Evolutionary conservation across 2,797 vertebrate genomes (phyloP).

Genomic region (Todus mexicanus): DNA sequence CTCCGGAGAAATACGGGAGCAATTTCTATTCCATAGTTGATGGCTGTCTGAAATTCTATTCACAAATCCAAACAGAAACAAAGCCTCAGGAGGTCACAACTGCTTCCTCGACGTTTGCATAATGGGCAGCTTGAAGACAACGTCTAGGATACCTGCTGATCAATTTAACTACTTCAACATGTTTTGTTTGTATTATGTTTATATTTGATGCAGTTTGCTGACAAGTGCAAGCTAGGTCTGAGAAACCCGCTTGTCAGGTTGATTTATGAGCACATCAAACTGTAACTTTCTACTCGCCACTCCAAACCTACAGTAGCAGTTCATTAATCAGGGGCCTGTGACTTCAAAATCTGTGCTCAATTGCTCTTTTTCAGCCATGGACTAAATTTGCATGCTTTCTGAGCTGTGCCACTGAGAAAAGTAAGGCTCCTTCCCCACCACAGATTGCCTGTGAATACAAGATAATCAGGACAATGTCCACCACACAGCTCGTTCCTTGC

Average conservation of each 20-base stretch:
- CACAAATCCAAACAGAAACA: conserved; percentile 99
- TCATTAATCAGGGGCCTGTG: conserved; percentile 87
- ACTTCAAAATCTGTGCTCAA: conserved; percentile 80
- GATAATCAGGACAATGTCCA: conserved; percentile 70
- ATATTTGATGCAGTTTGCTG: conserved; percentile 83
- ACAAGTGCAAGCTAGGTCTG: conserved; percentile 78
- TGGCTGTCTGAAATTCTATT: conserved; percentile 96
- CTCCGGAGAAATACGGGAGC: conserved; percentile 98
- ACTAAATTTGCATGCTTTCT: conserved; percentile 78
- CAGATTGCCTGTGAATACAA: conserved; percentile 49
- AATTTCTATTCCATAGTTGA: conserved; percentile 99
- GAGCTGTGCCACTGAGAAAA: conserved; percentile 72
- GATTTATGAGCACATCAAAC: conserved; percentile 92
- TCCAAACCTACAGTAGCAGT: conserved; percentile 83
- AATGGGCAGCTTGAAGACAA: conserved; percentile 91
- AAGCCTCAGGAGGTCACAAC: conserved; percentile 94
- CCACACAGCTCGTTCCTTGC: conserved; percentile 54
- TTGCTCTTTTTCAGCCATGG: conserved; percentile 66
- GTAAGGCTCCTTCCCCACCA: conserved; percentile 55
- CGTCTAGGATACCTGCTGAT: conserved; percentile 83
- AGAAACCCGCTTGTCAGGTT: conserved; percentile 88
- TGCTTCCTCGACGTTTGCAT: conserved; percentile 90
- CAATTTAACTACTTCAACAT: conserved; percentile 90
- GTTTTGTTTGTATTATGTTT: conserved; percentile 87
- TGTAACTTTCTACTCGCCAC: conserved; percentile 85